Evolutionary conservation across 2,797 vertebrate species (phyloP).

Genomic region (Chiroxiphia lanceolata): DNA sequence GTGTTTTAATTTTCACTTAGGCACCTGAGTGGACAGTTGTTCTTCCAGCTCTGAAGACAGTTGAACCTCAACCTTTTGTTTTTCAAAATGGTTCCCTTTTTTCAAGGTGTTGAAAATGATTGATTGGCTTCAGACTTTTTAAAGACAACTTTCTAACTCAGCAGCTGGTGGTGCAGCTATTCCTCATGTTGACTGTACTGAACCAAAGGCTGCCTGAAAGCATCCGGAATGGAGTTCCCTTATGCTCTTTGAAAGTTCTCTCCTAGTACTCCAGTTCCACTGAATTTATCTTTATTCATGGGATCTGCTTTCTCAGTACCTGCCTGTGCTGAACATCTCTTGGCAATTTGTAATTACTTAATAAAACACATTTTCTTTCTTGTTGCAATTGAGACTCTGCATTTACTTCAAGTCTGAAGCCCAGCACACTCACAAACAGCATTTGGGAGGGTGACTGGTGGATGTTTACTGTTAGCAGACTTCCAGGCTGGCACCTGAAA

Average conservation of each 20-base stretch:
- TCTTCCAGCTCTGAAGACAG: not conserved
- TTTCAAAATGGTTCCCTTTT: not conserved
- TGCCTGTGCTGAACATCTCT: not conserved
- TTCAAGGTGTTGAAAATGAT: not conserved
- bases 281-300: not conserved
- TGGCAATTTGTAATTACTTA: not conserved
- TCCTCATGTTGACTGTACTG: not conserved
- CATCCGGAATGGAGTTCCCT: not conserved
- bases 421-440: not conserved
- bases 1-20: not conserved
- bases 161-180: not conserved
- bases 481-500: not conserved
- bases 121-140: not conserved
- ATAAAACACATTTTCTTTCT: not conserved
- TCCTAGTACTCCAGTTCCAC: not conserved
- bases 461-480: not conserved
- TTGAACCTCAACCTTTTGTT: not conserved
- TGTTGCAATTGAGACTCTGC: not conserved
- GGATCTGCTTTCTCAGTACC: not conserved
- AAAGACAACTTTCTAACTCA: not conserved
- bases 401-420: not conserved
- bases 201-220: not conserved
- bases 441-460: not conserved
- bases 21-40: accelerated
- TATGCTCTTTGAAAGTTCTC: not conserved